phyloP scores from a whole-genome alignment of 2,797 vertebrate genomes.

The Bradypodion ventrale region DNA sequence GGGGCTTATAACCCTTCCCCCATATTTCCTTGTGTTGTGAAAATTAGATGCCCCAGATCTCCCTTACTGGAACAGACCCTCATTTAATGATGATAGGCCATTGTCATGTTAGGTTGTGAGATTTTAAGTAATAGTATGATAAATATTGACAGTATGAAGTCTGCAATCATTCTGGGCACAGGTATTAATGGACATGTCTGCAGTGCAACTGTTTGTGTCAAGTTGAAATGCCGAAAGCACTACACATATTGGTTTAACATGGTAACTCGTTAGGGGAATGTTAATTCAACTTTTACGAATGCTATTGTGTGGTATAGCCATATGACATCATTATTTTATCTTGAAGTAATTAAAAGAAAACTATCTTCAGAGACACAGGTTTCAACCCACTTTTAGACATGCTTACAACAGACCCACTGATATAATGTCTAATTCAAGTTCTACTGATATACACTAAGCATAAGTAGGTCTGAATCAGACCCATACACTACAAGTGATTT shows the following conservation, averaged over 20 bases:
- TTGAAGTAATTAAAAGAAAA: not conserved
- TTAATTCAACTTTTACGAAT: not conserved
- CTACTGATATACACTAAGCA: not conserved
- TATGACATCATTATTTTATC: not conserved
- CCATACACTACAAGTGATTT: not conserved
- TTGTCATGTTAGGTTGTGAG: not conserved
- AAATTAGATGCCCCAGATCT: not conserved
- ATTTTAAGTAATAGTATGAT: not conserved
- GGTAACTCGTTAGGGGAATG: not conserved
- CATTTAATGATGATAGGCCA: not conserved
- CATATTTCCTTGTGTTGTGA: not conserved
- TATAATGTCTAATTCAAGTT: not conserved
- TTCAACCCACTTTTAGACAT: not conserved
- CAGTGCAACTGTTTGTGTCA: not conserved
- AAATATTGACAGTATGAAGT: not conserved
- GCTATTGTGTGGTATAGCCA: not conserved
- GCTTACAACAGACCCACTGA: not conserved
- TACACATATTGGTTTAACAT: not conserved
- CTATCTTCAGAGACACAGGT: not conserved
- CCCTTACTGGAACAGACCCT: too few relatives aligned
- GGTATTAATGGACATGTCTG: not conserved
- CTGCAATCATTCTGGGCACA: not conserved
- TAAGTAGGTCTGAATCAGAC: not conserved
- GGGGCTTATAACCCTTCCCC: not conserved
- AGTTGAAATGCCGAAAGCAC: not conserved